These are phyloP conservation scores for Megathymus violae DNA, from an alignment of 1,140 invertebrate species.

Conservation along the genomic window DNA sequence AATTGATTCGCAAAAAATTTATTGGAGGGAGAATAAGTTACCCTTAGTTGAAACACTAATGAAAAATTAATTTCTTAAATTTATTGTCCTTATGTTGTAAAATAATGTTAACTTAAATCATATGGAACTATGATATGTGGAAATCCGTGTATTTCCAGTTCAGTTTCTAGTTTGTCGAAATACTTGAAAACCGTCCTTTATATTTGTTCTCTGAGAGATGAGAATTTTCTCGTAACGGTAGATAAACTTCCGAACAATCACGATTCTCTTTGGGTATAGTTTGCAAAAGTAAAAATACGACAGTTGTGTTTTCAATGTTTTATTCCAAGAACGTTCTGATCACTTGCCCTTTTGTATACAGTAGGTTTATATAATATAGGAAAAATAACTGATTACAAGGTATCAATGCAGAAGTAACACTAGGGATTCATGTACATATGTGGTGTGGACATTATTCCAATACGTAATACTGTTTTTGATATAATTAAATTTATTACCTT, in stretches of 20 bases:
- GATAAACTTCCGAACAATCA: constrained; percentile 33
- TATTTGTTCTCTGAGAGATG: constrained; percentile 27
- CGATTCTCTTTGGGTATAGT: constrained; percentile 21
- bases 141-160: background rate
- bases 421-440: no score
- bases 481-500: no score
- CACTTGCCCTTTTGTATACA: background rate
- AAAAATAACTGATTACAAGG: no score
- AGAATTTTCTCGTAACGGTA: constrained; percentile 26
- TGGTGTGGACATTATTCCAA: no score
- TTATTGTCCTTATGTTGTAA: no score
- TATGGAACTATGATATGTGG: background rate
- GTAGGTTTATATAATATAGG: no score
- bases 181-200: constrained; percentile 27
- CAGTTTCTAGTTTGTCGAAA: constrained; percentile 24
- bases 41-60: no score
- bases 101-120: background rate
- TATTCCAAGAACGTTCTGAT: background rate
- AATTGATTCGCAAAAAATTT: no score
- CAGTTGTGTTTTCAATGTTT: constrained; percentile 21
- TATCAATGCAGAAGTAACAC: no score
- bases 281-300: constrained; percentile 27
- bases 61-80: no score
- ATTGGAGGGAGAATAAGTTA: no score
- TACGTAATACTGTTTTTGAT: no score